phyloP scores from a whole-genome alignment of 1,140 invertebrate species.

The Danaus melanippus region DNA sequence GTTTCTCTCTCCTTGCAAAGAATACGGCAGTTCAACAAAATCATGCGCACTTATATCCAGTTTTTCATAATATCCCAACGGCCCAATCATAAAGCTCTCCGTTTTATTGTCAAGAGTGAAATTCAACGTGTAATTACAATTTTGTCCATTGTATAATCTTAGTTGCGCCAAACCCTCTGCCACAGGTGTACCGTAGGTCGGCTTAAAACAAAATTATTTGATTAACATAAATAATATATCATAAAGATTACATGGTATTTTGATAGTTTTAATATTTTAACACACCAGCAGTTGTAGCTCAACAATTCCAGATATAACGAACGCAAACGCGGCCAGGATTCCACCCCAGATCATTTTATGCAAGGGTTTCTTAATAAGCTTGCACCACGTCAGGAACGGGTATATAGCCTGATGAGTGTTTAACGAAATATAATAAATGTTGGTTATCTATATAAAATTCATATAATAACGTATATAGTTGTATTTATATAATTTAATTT shows the following conservation, averaged over 20 bases:
- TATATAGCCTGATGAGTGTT: slow-evolving; percentile 75
- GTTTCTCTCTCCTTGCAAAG: slow-evolving; percentile 31
- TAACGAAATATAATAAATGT: slow-evolving; percentile 21
- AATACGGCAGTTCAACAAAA: slow-evolving; percentile 41
- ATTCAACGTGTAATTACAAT: slow-evolving; percentile 51
- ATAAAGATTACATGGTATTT: slow-evolving; percentile 3
- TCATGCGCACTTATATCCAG: slow-evolving; percentile 37
- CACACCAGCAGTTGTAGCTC: slow-evolving; percentile 84
- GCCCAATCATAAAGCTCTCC: slow-evolving; percentile 24
- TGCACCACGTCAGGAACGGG: slow-evolving; percentile 85
- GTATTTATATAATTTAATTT: no score
- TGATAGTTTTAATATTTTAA: slow-evolving; percentile 2
- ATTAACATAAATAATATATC: neutral
- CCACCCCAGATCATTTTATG: slow-evolving; percentile 89
- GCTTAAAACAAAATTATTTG: slow-evolving; percentile 36
- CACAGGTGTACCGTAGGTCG: slow-evolving; percentile 60
- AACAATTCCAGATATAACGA: slow-evolving; percentile 89
- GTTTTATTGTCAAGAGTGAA: slow-evolving; percentile 21
- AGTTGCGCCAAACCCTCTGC: slow-evolving; percentile 50
- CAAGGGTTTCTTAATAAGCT: slow-evolving; percentile 86
- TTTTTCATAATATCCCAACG: slow-evolving; percentile 47
- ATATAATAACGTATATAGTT: slow-evolving; percentile 3
- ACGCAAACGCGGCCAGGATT: slow-evolving; percentile 85
- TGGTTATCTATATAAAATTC: no score
- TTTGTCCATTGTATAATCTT: slow-evolving; percentile 54